Percentiles rank a stretch among this genome's conserved stretches.
phyloP scores from a whole-genome alignment of 2,797 vertebrate species.

The Crax fasciolata region DNA sequence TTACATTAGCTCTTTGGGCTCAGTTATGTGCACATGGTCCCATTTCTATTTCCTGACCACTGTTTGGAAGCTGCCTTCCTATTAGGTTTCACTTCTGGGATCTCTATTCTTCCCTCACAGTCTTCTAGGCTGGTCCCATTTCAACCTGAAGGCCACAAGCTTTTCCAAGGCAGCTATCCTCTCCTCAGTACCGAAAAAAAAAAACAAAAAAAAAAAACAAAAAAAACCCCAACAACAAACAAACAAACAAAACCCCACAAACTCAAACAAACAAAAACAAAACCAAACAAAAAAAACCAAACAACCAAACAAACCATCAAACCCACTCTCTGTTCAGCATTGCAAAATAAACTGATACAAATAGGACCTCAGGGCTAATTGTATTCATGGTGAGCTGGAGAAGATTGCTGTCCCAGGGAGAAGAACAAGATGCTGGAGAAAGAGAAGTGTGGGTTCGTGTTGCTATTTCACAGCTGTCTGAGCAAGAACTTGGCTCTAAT shows the following conservation, averaged over 20 bases:
- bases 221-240: too few species aligned
- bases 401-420: background rate
- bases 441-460: background rate
- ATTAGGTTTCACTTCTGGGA: slow-evolving; percentile 15
- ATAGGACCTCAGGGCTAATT: background rate
- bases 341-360: background rate
- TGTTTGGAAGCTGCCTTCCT: background rate
- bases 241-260: background rate
- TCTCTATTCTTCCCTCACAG: background rate
- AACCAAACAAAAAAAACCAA: too few species aligned
- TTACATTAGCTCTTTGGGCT: background rate
- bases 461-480: slow-evolving; percentile 37
- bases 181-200: background rate
- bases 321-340: background rate
- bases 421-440: background rate
- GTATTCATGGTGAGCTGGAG: background rate
- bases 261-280: too few species aligned
- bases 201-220: too few species aligned
- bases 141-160: background rate
- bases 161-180: slow-evolving; percentile 1
- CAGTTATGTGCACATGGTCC: background rate
- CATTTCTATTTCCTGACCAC: slow-evolving; percentile 30
- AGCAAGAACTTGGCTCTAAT: background rate
- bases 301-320: background rate
- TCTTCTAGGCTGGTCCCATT: slow-evolving; percentile 21